These are phyloP conservation scores for Lithophane semibrunnea DNA, from an alignment of 2,888 invertebrate genomes.

Conservation along the genomic window DNA sequence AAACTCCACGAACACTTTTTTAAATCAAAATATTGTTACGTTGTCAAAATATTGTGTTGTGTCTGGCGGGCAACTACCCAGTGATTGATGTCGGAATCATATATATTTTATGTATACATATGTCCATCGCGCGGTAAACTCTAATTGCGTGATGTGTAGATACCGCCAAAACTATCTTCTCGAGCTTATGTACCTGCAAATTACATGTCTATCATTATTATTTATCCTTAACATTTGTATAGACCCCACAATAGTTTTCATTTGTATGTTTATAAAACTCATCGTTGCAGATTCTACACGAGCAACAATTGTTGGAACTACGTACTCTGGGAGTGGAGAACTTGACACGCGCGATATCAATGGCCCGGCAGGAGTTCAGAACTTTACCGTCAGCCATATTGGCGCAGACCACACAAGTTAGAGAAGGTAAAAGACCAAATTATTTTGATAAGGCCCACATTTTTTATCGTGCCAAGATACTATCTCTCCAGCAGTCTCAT, in stretches of 20 bases:
- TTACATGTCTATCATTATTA: background rate
- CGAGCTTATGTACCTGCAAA: background rate
- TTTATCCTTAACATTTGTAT: background rate
- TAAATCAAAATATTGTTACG: too few species aligned
- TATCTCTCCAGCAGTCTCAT: background rate
- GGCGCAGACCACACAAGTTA: slow-evolving; percentile 89
- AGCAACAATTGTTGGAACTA: slow-evolving; percentile 88
- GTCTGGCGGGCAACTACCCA: too few species aligned
- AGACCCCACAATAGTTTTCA: background rate
- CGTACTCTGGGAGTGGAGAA: slow-evolving; percentile 88
- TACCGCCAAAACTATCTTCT: too few species aligned
- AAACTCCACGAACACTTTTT: too few species aligned
- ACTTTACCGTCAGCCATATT: slow-evolving; percentile 91
- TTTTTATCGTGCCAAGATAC: background rate
- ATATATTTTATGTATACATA: too few species aligned
- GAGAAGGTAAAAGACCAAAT: slow-evolving; percentile 87
- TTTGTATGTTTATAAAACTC: background rate
- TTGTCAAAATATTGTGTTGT: too few species aligned
- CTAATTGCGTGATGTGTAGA: too few species aligned
- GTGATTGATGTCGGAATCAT: too few species aligned
- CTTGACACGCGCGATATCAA: slow-evolving; percentile 90
- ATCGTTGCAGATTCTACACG: slow-evolving; percentile 86
- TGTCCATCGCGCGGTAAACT: too few species aligned
- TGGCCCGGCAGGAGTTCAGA: slow-evolving; percentile 90
- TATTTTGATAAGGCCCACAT: background rate